phyloP scores from a whole-genome alignment of 2,797 vertebrate species.

The Sebastes nivosus region DNA sequence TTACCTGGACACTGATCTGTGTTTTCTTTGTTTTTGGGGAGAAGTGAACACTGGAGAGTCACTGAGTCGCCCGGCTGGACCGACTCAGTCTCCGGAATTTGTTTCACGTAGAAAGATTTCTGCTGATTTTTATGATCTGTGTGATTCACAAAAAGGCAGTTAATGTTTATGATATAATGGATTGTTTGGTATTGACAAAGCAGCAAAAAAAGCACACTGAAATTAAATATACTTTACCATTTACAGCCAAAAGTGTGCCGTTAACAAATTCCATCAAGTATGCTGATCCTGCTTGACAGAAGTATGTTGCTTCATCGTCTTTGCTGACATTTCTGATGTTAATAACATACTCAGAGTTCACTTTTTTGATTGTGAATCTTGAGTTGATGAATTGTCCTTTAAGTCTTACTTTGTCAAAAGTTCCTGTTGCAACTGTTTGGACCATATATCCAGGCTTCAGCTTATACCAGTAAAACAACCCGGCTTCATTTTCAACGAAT shows the following conservation, averaged over 20 bases:
- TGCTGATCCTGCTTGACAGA: constrained; percentile 39
- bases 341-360: not conserved
- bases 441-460: constrained; percentile 19
- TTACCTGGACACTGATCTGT: constrained; percentile 14
- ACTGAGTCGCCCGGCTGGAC: constrained; percentile 1
- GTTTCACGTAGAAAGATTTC: constrained; percentile 1
- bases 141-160: not conserved
- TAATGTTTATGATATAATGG: not conserved
- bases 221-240: constrained; percentile 21
- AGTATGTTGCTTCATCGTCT: constrained; percentile 60
- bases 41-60: constrained; percentile 40
- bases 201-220: not conserved
- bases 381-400: not conserved
- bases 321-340: constrained; percentile 29
- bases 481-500: accelerated
- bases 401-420: accelerated
- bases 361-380: not conserved
- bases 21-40: not conserved
- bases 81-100: not conserved
- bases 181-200: not conserved
- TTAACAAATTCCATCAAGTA: accelerated
- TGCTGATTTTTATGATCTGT: not conserved
- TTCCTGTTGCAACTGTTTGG: constrained; percentile 6
- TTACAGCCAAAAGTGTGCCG: constrained; percentile 28
- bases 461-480: constrained; percentile 45